Evolutionary conservation across 2,113 vertebrate genomes (phyloP), one percentile per base, ranked within the genome.

Genomic region (Cyprinodon brontotheroides): DNA sequence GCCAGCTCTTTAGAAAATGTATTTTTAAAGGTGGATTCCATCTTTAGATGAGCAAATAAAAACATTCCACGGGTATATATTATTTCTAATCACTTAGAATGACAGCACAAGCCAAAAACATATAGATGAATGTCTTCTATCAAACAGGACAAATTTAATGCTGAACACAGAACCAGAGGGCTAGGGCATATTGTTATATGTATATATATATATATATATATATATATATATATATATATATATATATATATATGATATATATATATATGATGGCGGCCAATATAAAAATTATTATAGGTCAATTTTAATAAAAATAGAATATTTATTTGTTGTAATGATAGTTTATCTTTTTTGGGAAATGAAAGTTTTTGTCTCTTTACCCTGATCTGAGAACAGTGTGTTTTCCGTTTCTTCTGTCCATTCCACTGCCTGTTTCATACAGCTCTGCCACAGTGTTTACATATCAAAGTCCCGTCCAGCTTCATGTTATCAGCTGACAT

Each of bases 71-170:
- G 69, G 72, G 66, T 84, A 85, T 77, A 85, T 79, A 77, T 91
- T 78, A 86, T 74, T 74, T 87, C 65, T 77, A 65, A 89, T 86
- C 86, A 91, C 89, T 91, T 91, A 91, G 81, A 85, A 78, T 36
- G 78, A 92, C 91, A 92, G 91, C 91, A 93, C 89, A 93, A 91
- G 91, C 92, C 93, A 94, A 93, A 74, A 93, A 91, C 81, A 88
- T 89, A 81, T 81, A 90, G 70, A n/a, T n/a, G n/a, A n/a, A n/a
- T n/a, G n/a, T n/a, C n/a, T n/a, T n/a, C n/a, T n/a, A n/a, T n/a
- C n/a, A n/a, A n/a, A n/a, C n/a, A n/a, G n/a, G n/a, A n/a, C n/a
- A n/a, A n/a, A n/a, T n/a, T n/a, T n/a, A n/a, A n/a, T n/a, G n/a
- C n/a, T n/a, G n/a, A n/a, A n/a, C n/a, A n/a, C n/a, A n/a, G n/a